Evolutionary conservation across 2,888 invertebrate species (phyloP).

Genomic region (Cabera pusaria): DNA sequence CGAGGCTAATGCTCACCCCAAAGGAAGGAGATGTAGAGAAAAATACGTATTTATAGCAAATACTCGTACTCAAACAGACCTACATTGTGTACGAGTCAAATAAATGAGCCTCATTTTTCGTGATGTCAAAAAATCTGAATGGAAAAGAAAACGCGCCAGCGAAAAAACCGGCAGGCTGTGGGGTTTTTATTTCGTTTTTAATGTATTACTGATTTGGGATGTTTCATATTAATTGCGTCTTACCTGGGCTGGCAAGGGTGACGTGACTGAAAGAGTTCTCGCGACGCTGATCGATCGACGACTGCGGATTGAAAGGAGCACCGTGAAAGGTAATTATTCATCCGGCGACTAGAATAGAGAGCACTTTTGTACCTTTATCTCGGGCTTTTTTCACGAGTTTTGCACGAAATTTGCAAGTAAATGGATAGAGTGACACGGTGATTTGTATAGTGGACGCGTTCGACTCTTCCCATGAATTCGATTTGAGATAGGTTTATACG

Average conservation of each 20-base stretch:
- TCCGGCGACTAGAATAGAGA: constrained; percentile 83
- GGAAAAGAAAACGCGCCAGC: constrained; percentile 78
- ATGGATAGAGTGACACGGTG: constrained; percentile 76
- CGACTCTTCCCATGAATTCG: constrained; percentile 70
- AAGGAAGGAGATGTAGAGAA: constrained; percentile 81
- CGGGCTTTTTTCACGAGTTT: constrained; percentile 74
- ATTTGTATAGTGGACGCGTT: constrained; percentile 71
- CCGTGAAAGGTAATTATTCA: constrained; percentile 83
- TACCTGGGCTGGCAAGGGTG: constrained; percentile 80
- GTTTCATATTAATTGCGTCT: constrained; percentile 82
- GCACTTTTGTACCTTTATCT: constrained; percentile 82
- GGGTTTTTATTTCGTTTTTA: constrained; percentile 80
- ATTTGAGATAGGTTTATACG: constrained; percentile 43
- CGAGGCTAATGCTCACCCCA: constrained; percentile 80
- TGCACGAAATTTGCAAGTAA: constrained; percentile 83
- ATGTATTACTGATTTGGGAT: constrained; percentile 83
- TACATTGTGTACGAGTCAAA: constrained; percentile 84
- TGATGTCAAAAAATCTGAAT: constrained; percentile 84
- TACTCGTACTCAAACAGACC: constrained; percentile 84
- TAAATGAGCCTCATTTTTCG: constrained; percentile 84
- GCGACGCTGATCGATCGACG: constrained; percentile 80
- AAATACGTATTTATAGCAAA: constrained; percentile 84
- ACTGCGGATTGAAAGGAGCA: constrained; percentile 80
- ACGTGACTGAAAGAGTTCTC: constrained; percentile 79
- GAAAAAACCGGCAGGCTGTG: constrained; percentile 75